Percentiles rank a stretch among this genome's conserved stretches.
phyloP scores from a whole-genome alignment of 2,888 invertebrate genomes.

The Drosophila bunnanda region DNA sequence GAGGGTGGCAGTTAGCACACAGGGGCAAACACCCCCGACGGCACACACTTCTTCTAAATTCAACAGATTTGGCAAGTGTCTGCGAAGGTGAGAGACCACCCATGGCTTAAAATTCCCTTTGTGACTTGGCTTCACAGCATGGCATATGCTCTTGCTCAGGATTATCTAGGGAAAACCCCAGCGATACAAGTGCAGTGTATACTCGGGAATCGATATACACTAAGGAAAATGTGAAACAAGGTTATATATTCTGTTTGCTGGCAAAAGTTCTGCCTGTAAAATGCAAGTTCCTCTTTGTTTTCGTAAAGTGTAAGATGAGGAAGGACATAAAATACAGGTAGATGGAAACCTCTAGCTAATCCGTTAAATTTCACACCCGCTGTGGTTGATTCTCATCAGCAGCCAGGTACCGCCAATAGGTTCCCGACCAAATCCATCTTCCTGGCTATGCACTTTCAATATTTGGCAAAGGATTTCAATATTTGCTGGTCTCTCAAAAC shows the following conservation, averaged over 20 bases:
- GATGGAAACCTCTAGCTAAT: constrained; percentile 39
- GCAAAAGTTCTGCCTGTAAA: not conserved
- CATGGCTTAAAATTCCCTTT: constrained; percentile 11
- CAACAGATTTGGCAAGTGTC: constrained; percentile 55
- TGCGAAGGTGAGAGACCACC: constrained; percentile 42
- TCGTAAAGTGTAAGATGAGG: constrained; percentile 16
- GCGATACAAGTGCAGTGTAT: constrained; percentile 1
- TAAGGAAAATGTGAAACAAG: not conserved
- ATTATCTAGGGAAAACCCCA: constrained; percentile 17
- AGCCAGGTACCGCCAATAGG: not conserved
- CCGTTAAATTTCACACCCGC: constrained; percentile 76
- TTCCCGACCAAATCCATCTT: constrained; percentile 2
- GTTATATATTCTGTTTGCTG: too few relatives aligned
- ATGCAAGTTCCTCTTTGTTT: too few relatives aligned
- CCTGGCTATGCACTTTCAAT: constrained; percentile 11
- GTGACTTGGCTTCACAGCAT: constrained; percentile 32
- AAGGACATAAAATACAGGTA: constrained; percentile 44
- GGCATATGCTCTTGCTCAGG: constrained; percentile 16
- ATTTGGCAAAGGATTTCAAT: constrained; percentile 27
- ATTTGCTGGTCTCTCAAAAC: constrained; percentile 14
- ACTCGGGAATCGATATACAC: not conserved
- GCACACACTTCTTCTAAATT: constrained; percentile 28
- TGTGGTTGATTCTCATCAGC: constrained; percentile 59
- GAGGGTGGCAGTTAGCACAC: constrained; percentile 47
- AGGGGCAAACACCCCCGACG: constrained; percentile 32